Conservation (phyloP, 2,113 vertebrate genomes). For the Microcebus griseorufus region DNA sequence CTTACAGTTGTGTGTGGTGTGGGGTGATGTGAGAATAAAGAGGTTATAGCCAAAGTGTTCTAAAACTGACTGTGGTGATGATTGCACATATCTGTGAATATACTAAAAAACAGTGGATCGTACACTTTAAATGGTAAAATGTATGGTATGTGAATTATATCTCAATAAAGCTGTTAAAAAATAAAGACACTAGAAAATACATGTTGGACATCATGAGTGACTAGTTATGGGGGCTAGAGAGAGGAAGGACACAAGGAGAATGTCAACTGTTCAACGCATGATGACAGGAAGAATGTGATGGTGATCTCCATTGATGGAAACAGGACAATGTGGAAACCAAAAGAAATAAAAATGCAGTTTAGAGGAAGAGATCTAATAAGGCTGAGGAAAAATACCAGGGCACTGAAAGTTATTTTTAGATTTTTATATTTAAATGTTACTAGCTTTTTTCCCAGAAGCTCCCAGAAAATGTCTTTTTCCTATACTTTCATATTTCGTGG, state of each 20-base stretch:
- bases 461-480: conserved; percentile 28
- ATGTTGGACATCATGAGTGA: neutral
- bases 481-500: neutral
- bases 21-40: neutral
- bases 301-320: neutral
- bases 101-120: no score
- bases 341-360: neutral
- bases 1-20: neutral
- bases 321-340: neutral
- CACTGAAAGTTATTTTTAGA: neutral
- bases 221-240: neutral
- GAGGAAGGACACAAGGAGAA: neutral
- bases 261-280: neutral
- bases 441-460: conserved; percentile 25
- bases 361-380: neutral
- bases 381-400: conserved; percentile 7
- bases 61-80: no score
- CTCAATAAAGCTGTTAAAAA: neutral
- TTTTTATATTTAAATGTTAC: conserved; percentile 48
- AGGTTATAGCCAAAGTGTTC: neutral
- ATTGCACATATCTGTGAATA: no score
- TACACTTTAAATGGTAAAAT: no score
- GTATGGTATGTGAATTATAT: neutral
- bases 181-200: neutral
- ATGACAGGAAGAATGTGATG: neutral